These are phyloP conservation scores for Diadophis punctatus DNA, from an alignment of 2,113 vertebrate genomes.

Conservation along the genomic window DNA sequence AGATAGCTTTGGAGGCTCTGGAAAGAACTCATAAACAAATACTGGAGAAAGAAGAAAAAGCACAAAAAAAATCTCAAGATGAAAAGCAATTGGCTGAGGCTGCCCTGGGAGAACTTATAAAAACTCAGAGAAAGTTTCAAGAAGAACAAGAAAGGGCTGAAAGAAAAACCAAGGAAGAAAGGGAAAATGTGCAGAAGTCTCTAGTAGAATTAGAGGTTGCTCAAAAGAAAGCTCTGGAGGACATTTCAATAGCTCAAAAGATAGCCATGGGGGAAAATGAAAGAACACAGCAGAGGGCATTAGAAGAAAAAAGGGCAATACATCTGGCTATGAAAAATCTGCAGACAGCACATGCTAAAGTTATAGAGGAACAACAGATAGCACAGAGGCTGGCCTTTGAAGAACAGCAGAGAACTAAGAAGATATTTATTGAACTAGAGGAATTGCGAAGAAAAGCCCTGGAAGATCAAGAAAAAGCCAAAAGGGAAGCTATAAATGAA, in stretches of 20 bases:
- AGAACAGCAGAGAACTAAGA: not conserved
- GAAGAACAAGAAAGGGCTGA: not conserved
- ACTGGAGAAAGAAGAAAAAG: not conserved
- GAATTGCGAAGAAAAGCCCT: not conserved
- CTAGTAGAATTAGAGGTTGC: not conserved
- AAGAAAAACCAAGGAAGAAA: not conserved
- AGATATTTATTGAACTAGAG: not conserved
- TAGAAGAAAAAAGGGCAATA: slow-evolving; percentile 25
- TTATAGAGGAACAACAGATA: not conserved
- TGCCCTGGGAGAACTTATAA: not conserved
- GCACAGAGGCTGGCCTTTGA: not conserved
- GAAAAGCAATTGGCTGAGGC: not conserved
- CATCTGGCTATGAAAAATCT: not conserved
- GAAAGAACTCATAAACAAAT: not conserved
- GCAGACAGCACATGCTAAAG: not conserved
- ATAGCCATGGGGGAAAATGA: slow-evolving; percentile 13
- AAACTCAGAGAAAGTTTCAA: not conserved
- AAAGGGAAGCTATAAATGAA: not conserved
- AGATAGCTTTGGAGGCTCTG: not conserved
- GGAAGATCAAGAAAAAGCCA: not conserved
- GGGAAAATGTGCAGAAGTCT: not conserved
- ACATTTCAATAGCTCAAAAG: slow-evolving; percentile 5
- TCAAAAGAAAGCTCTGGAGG: slow-evolving; percentile 9
- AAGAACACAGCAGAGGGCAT: not conserved
- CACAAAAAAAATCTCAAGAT: not conserved